Percentiles rank a stretch among this genome's conserved stretches.
phyloP scores from a whole-genome alignment of 2,113 vertebrate species.

The Pedionomus torquatus region DNA sequence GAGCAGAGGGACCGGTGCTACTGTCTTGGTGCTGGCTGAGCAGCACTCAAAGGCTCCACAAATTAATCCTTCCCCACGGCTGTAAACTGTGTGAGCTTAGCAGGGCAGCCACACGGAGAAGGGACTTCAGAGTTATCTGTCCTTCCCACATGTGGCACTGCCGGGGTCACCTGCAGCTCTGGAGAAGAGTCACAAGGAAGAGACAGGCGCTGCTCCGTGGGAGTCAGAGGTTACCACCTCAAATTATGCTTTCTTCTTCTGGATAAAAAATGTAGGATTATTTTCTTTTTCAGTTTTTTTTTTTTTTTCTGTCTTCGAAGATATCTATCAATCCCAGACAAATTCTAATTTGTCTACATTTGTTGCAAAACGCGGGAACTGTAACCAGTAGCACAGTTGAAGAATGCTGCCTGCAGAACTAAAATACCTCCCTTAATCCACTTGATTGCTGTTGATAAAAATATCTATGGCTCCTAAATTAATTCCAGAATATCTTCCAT shows the following conservation, averaged over 20 bases:
- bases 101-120: not conserved
- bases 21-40: not conserved
- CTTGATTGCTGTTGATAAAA: not conserved
- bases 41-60: not conserved
- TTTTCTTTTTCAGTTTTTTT: no score
- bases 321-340: not conserved
- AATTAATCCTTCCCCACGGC: not conserved
- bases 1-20: not conserved
- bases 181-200: not conserved
- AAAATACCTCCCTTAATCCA: not conserved
- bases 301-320: not conserved
- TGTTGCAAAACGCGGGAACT: rapidly evolving
- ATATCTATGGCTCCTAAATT: not conserved
- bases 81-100: not conserved
- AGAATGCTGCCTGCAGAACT: not conserved
- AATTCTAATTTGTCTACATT: not conserved
- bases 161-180: not conserved
- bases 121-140: not conserved
- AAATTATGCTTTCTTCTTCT: not conserved
- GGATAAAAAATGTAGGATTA: not conserved
- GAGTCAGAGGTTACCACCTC: not conserved
- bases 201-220: not conserved
- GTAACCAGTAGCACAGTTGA: not conserved
- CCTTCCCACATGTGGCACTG: not conserved
- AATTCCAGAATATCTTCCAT: not conserved